A percentile compares a stretch with the other conserved stretches of the same genome.
Conservation (phyloP, 2,797 vertebrate genomes). For the Sylvia borin region DNA sequence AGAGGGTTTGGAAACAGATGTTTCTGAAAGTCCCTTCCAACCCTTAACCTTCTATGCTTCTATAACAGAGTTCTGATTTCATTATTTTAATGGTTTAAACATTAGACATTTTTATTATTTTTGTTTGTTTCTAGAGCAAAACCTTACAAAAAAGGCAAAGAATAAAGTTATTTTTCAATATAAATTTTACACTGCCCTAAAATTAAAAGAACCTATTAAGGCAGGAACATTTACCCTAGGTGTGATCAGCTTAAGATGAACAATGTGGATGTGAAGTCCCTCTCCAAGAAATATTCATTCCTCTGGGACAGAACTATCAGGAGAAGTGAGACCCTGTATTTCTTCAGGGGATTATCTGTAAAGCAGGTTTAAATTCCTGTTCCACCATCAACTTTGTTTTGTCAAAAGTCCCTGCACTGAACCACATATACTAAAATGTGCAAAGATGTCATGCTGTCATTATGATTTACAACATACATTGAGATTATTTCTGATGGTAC, state of each 20-base stretch:
- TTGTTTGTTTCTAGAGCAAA: not conserved
- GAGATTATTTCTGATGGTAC: not conserved
- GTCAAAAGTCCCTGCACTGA: not conserved
- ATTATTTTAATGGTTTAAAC: not conserved
- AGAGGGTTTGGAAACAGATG: not conserved
- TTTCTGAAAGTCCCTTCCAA: not conserved
- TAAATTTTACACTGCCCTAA: not conserved
- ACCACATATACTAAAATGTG: not conserved
- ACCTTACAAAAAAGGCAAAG: not conserved
- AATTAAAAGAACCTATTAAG: not conserved
- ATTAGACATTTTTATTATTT: not conserved
- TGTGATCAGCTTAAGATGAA: not conserved
- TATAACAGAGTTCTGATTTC: not conserved
- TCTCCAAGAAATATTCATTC: too few species aligned
- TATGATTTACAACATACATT: not conserved
- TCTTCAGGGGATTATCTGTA: not conserved
- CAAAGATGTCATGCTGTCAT: not conserved
- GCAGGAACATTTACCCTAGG: not conserved
- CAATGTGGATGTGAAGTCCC: not conserved
- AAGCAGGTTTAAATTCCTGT: not conserved
- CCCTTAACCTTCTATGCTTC: not conserved
- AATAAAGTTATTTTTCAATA: accelerated
- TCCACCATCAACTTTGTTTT: not conserved
- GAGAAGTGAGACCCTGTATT: not conserved
- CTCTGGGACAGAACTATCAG: not conserved